Conservation (phyloP, 2,888 invertebrate genomes). For the Eupeodes latifasciatus region DNA sequence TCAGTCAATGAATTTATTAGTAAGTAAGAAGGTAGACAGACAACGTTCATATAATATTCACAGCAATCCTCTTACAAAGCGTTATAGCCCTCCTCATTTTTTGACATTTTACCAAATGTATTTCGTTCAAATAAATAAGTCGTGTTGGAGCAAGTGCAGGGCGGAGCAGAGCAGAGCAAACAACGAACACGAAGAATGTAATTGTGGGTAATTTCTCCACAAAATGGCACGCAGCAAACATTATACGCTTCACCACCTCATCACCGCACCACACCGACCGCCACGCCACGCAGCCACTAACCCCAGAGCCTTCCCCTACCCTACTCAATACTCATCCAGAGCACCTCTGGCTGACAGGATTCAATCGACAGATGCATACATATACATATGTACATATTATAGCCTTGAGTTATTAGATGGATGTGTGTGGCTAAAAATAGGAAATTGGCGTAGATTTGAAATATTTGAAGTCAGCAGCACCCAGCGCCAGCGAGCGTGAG, state of each 20-base stretch:
- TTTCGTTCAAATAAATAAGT: constrained; percentile 9
- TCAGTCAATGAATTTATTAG: not conserved
- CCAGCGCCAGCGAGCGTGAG: too few relatives aligned
- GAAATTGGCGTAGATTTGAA: constrained; percentile 11
- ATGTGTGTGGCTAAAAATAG: constrained; percentile 26
- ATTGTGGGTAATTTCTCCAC: not conserved
- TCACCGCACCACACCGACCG: not conserved
- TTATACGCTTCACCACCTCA: constrained; percentile 1
- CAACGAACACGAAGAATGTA: not conserved
- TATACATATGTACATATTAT: not conserved
- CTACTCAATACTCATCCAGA: too few relatives aligned
- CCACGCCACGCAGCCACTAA: not conserved
- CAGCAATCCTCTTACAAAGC: not conserved
- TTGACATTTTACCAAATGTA: constrained; percentile 9
- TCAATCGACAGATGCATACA: constrained; percentile 16
- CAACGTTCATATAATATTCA: not conserved
- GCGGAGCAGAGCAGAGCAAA: not conserved
- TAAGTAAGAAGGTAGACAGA: not conserved
- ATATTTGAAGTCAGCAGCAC: not conserved
- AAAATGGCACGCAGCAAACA: constrained; percentile 14
- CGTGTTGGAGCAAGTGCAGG: not conserved
- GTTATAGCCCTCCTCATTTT: not conserved
- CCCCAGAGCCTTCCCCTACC: not conserved
- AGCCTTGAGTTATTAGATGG: not conserved
- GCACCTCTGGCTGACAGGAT: constrained; percentile 12